Evolutionary conservation across 2,797 vertebrate species (phyloP).

Genomic region (Simalia tracyae): DNA sequence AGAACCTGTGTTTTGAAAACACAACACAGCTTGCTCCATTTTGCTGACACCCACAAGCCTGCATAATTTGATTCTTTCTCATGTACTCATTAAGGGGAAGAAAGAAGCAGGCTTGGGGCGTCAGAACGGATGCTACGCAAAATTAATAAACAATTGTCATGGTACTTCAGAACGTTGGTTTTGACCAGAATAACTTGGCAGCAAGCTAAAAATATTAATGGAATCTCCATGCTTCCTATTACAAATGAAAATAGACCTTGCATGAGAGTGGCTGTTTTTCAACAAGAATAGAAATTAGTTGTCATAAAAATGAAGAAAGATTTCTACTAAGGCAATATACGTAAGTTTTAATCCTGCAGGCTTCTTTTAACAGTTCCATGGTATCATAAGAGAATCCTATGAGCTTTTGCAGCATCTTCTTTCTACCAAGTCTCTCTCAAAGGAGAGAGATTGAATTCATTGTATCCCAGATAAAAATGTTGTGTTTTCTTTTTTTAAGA

Average conservation of each 20-base stretch:
- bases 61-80: neutral
- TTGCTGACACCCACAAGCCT: no score
- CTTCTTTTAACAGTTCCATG: neutral
- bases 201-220: constrained; percentile 30
- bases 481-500: neutral
- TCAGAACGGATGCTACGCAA: neutral
- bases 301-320: constrained; percentile 31
- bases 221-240: neutral
- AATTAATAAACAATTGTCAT: constrained; percentile 16
- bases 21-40: no score
- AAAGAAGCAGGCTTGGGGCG: neutral
- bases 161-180: constrained; percentile 13
- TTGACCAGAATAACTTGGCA: constrained; percentile 14
- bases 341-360: neutral
- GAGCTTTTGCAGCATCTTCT: neutral
- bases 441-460: no score
- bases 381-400: neutral
- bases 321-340: neutral
- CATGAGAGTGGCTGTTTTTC: constrained; percentile 26
- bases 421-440: no score
- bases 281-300: constrained; percentile 30
- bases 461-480: neutral
- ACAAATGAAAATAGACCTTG: constrained; percentile 22
- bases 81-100: neutral
- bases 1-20: no score